Base-by-base conservation (phyloP, 2,113 vertebrate genomes). In the Nothoprocta pentlandii region DNA sequence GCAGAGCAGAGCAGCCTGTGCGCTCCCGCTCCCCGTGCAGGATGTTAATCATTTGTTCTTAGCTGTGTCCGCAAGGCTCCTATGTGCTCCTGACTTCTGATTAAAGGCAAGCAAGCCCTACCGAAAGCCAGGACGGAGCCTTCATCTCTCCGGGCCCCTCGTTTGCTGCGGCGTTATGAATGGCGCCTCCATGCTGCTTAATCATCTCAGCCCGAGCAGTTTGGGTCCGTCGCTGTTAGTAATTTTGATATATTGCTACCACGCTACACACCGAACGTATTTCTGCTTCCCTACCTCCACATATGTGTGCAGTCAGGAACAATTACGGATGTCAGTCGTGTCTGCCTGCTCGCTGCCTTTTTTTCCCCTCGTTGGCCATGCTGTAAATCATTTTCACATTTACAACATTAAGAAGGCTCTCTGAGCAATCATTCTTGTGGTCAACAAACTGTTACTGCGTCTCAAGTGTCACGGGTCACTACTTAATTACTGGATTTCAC, bases 351-450 rank as follows among this genome's bases (percentile, higher is more conserved):
- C 66, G 73, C 90, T 92, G 62, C 69, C 66, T 74, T 87, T 89
- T 90, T 91, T 85, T 70, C 6, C 79, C 79, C 83, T 62, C 66
- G 39, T 92, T 93, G 91, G 80, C 94, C 21, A 8, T 87, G 92
- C 86, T 95, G 87, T 96, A 96, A 96, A 97, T 96, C 94, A 96
- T 96, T 95, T 96, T 96, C 95, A 95, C 93, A 96, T 96, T 90
- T 94, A 92, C 94, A 95, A 92, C 94, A 85, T 94, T 92, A 93
- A 93, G 85, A 93, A 96, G 93, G 94, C 30, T 6, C 93, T 92
- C 88, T 66, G 88, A 93, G 92, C 92, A 94, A 96, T 96, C 93
- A 94, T 34, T 96, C 92, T 96, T 94, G 88, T 88, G 91, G 91
- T 95, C 94, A 93, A 67, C 93, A 94, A 96, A 96, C 92, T 94